These are phyloP conservation scores for Clupea harengus DNA, from an alignment of 2,113 vertebrate genomes.

Conservation along the genomic window DNA sequence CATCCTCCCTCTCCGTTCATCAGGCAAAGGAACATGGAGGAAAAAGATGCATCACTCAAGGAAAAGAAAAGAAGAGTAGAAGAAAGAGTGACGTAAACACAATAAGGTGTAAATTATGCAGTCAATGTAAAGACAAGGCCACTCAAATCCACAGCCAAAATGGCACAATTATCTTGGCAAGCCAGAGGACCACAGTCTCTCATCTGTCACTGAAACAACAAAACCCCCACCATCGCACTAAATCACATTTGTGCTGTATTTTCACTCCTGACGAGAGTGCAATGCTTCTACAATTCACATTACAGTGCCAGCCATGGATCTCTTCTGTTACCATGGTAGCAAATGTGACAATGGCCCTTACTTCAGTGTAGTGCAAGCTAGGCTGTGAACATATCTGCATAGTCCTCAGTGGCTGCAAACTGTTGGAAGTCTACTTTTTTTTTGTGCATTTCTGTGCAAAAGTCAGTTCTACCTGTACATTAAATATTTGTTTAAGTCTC, in stretches of 20 bases:
- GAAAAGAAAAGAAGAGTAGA: neutral
- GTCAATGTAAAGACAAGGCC: constrained; percentile 13
- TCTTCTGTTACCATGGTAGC: constrained; percentile 53
- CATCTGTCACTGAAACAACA: neutral
- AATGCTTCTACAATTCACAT: constrained; percentile 40
- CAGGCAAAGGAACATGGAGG: neutral
- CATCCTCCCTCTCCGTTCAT: constrained; percentile 18
- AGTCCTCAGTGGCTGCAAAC: constrained; percentile 45
- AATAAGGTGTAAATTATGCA: neutral
- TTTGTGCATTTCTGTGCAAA: neutral
- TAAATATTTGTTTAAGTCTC: neutral
- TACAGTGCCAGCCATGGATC: constrained; percentile 42
- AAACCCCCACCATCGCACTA: neutral
- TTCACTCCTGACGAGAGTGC: constrained; percentile 25
- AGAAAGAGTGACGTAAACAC: neutral
- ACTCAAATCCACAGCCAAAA: neutral
- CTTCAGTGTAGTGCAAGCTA: constrained; percentile 41
- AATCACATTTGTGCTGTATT: constrained; percentile 8
- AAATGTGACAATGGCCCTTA: constrained; percentile 52
- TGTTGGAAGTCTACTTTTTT: neutral
- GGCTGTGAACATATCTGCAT: constrained; percentile 52
- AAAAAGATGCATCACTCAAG: neutral
- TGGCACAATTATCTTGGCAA: neutral
- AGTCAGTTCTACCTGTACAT: neutral
- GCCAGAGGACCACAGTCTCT: neutral